Percentiles rank a stretch among this genome's conserved stretches.
phyloP scores from a whole-genome alignment of 2,797 vertebrate species.

The Carduelis carduelis region DNA sequence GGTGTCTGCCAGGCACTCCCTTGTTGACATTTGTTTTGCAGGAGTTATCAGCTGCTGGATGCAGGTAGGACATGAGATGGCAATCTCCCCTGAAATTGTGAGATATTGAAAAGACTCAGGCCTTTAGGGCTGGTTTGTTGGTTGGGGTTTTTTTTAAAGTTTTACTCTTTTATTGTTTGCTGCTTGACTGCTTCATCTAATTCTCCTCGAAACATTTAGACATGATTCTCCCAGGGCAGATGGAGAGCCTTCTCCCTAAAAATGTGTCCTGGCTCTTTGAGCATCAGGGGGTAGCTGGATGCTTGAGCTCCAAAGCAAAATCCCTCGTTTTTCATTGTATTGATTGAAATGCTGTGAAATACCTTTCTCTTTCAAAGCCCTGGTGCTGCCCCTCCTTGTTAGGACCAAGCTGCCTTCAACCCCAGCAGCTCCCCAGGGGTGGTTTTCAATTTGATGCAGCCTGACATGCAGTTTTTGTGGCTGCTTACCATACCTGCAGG shows the following conservation, averaged over 20 bases:
- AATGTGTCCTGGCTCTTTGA: neutral
- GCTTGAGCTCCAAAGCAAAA: neutral
- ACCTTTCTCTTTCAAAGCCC: neutral
- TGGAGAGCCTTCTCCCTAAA: neutral
- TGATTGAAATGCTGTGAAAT: neutral
- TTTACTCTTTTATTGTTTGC: neutral
- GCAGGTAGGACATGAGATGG: neutral
- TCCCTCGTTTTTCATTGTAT: fast-evolving
- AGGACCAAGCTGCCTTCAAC: neutral
- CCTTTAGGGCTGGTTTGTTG: neutral
- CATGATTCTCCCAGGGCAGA: neutral
- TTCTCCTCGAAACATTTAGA: neutral
- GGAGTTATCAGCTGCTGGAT: neutral
- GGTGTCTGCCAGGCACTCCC: neutral
- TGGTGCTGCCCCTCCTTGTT: neutral
- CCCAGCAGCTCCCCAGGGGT: neutral
- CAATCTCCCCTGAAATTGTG: neutral
- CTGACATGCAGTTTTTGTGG: neutral
- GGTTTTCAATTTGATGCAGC: neutral
- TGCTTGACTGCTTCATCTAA: neutral
- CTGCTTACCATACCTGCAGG: slow-evolving; percentile 8
- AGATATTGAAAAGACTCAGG: neutral
- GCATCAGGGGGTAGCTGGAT: neutral
- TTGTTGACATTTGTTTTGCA: neutral
- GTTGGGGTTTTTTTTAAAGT: neutral